Percentiles rank a stretch among this genome's conserved stretches.
Evolutionary conservation across 1,140 invertebrate species (phyloP).

Genomic region (Aricia agestis): DNA sequence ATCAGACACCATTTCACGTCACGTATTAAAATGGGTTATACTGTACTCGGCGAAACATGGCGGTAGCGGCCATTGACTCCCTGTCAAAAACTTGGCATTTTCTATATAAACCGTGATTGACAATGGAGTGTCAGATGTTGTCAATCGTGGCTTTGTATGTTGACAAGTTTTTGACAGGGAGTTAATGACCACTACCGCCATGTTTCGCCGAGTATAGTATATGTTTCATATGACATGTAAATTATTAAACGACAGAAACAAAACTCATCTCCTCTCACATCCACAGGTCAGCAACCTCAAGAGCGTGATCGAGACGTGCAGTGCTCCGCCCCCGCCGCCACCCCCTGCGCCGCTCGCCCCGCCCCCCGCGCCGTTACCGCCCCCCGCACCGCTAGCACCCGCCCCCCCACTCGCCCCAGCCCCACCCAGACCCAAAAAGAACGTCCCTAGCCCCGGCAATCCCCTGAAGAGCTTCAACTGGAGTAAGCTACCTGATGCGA

Average conservation of each 20-base stretch:
- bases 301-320: constrained; percentile 70
- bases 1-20: too few species aligned
- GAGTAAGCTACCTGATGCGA: constrained; percentile 94
- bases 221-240: too few species aligned
- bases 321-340: constrained; percentile 60
- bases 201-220: too few species aligned
- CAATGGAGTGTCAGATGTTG: too few species aligned
- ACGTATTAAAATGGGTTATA: too few species aligned
- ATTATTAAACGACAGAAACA: background rate
- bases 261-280: background rate
- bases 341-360: constrained; percentile 61
- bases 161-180: too few species aligned
- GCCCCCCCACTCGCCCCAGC: constrained; percentile 74
- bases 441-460: constrained; percentile 92
- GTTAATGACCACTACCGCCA: too few species aligned
- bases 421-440: constrained; percentile 80
- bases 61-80: too few species aligned
- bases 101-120: too few species aligned
- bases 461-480: constrained; percentile 98
- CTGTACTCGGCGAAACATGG: too few species aligned
- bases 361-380: constrained; percentile 78
- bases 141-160: too few species aligned
- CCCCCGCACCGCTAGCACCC: constrained; percentile 77
- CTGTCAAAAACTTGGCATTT: too few species aligned
- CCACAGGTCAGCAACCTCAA: constrained; percentile 72